These are phyloP conservation scores for Noctua janthina DNA, from an alignment of 2,888 invertebrate genomes.

Conservation along the genomic window DNA sequence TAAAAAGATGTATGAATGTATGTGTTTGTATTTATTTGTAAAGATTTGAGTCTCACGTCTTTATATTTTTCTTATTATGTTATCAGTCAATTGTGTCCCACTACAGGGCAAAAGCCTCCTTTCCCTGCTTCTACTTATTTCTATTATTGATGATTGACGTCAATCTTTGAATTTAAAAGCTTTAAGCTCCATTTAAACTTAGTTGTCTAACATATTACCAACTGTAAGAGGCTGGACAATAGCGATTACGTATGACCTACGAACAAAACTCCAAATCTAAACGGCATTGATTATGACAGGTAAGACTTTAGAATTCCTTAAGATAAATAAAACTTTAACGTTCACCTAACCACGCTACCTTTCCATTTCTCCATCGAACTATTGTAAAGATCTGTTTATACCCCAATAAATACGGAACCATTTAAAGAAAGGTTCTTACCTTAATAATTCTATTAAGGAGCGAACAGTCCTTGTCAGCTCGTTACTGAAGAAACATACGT, in stretches of 20 bases:
- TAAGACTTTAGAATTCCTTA: background rate
- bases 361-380: background rate
- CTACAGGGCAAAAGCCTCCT: background rate
- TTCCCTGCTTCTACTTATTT: background rate
- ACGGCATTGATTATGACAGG: background rate
- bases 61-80: too few relatives aligned
- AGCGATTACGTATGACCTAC: background rate
- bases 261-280: background rate
- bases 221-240: background rate
- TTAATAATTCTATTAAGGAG: slow-evolving; percentile 52
- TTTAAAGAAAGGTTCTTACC: slow-evolving; percentile 36
- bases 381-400: slow-evolving; percentile 3
- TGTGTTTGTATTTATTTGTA: too few relatives aligned
- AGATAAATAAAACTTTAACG: background rate
- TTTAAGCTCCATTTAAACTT: background rate
- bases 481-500: slow-evolving; percentile 40
- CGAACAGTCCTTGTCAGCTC: slow-evolving; percentile 22
- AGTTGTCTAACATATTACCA: too few relatives aligned
- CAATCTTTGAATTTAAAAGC: background rate
- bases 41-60: too few relatives aligned
- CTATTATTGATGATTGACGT: background rate
- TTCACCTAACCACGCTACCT: too few relatives aligned
- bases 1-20: too few relatives aligned
- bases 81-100: background rate
- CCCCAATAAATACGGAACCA: slow-evolving; percentile 35